A percentile compares a stretch with the other conserved stretches of the same genome.
phyloP scores from a whole-genome alignment of 2,797 vertebrate genomes.

The Masticophis lateralis region DNA sequence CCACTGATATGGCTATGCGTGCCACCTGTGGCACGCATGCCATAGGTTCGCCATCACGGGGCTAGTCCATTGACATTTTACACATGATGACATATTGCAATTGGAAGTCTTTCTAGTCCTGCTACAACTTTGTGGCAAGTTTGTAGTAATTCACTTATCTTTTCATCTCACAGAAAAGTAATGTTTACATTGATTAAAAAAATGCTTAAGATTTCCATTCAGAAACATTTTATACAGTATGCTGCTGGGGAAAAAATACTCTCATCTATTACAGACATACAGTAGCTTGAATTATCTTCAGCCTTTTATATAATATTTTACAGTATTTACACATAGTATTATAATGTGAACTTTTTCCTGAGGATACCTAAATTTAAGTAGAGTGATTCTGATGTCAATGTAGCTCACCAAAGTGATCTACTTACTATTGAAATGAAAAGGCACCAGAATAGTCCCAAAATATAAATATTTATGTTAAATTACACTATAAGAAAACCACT shows the following conservation, averaged over 20 bases:
- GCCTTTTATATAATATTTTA: neutral
- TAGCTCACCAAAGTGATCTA: neutral
- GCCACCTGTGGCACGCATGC: too few relatives aligned
- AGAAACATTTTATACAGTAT: neutral
- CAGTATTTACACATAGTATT: neutral
- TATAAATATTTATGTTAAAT: neutral
- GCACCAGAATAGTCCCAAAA: neutral
- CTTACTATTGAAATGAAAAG: neutral
- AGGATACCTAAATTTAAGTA: neutral
- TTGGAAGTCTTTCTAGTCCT: neutral
- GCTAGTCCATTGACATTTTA: neutral
- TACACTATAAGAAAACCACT: neutral
- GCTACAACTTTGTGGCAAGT: neutral
- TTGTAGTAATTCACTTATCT: neutral
- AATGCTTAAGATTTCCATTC: neutral
- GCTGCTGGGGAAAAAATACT: neutral
- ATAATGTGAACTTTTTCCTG: neutral
- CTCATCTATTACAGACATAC: neutral
- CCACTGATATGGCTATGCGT: too few relatives aligned
- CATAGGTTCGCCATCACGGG: too few relatives aligned
- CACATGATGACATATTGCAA: neutral
- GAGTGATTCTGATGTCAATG: neutral
- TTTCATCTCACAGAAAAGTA: neutral
- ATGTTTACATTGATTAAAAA: neutral
- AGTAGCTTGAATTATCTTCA: neutral